Percentiles rank a stretch among this genome's conserved stretches.
phyloP scores from a whole-genome alignment of 2,888 invertebrate genomes.

The Saturnia pavonia region DNA sequence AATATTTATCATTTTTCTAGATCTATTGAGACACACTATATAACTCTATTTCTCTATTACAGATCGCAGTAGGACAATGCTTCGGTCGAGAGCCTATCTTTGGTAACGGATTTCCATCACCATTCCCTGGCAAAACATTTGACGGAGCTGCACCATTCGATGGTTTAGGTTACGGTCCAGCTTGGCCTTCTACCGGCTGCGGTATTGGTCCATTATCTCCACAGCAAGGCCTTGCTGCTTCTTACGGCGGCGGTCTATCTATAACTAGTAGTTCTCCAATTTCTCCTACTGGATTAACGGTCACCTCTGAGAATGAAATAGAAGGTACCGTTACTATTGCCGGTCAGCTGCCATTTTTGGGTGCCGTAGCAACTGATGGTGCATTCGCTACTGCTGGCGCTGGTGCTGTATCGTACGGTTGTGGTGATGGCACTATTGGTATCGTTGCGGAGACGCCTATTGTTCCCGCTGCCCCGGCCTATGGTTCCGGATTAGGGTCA shows the following conservation, averaged over 20 bases:
- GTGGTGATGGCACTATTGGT: constrained; percentile 47
- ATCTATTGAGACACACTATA: background rate
- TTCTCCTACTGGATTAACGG: constrained; percentile 45
- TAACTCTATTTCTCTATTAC: background rate
- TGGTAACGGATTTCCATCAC: constrained; percentile 14
- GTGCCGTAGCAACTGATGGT: constrained; percentile 39
- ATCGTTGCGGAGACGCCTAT: constrained; percentile 40
- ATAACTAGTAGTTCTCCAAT: constrained; percentile 45
- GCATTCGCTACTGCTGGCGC: constrained; percentile 43
- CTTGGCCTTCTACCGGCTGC: background rate
- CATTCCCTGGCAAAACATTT: constrained; percentile 13
- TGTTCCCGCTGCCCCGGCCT: constrained; percentile 8
- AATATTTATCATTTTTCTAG: background rate
- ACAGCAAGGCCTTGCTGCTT: constrained; percentile 22
- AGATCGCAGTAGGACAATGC: constrained; percentile 15
- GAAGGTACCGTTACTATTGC: constrained; percentile 36
- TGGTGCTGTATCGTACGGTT: constrained; percentile 48
- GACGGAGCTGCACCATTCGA: constrained; percentile 13
- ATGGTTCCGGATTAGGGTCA: constrained; percentile 10
- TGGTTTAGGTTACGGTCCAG: background rate
- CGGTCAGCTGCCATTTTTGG: constrained; percentile 41
- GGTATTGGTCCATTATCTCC: constrained; percentile 2
- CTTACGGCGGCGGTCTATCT: constrained; percentile 36
- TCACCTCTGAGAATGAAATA: constrained; percentile 41
- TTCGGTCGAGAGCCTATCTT: constrained; percentile 14